phyloP scores from a whole-genome alignment of 2,888 invertebrate genomes.

The Ommatoiulus sabulosus region DNA sequence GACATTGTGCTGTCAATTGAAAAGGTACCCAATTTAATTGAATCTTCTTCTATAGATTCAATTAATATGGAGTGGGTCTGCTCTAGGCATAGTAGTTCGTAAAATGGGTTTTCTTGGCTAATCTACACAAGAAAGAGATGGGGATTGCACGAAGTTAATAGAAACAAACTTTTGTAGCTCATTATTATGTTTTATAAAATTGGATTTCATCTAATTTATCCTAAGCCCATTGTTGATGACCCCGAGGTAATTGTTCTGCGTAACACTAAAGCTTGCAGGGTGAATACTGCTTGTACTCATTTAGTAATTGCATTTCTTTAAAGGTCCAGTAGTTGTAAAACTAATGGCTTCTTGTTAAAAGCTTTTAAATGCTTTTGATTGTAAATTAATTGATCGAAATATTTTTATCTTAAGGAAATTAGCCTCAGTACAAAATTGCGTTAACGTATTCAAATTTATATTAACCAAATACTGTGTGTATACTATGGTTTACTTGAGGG shows the following conservation, averaged over 20 bases:
- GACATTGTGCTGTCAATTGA: slow-evolving; percentile 40
- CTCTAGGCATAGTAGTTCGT: slow-evolving; percentile 2
- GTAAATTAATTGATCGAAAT: no score
- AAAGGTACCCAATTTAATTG: slow-evolving; percentile 35
- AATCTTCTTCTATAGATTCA: slow-evolving; percentile 12
- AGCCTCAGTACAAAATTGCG: no score
- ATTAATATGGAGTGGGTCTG: slow-evolving; percentile 33
- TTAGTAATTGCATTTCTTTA: no score
- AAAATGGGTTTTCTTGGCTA: not conserved
- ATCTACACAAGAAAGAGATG: not conserved
- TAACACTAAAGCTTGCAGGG: no score
- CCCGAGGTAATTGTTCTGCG: not conserved
- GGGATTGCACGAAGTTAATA: not conserved
- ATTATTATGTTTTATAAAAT: not conserved
- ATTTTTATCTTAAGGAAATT: no score
- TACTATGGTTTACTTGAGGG: no score
- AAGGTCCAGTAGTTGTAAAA: no score
- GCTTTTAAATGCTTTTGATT: no score
- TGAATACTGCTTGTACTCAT: not conserved
- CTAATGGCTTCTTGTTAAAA: no score
- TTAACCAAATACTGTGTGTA: no score
- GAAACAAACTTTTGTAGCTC: not conserved
- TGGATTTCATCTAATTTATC: not conserved
- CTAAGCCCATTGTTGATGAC: not conserved
- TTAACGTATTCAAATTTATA: no score